Conservation (phyloP, 2,888 invertebrate species). For the Caenorhabditis virilis region DNA sequence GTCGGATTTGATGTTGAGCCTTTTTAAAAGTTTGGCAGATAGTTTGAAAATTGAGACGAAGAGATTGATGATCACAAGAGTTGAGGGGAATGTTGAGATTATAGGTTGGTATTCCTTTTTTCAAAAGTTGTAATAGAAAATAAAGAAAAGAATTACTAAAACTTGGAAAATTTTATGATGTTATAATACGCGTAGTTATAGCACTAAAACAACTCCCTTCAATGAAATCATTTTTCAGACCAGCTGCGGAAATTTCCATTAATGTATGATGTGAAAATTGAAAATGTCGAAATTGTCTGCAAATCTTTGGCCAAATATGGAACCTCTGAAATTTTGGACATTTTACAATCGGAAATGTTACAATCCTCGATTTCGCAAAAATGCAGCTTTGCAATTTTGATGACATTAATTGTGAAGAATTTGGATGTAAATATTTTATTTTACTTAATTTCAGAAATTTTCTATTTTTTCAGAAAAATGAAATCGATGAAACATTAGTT, state of each 20-base stretch:
- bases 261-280: background rate
- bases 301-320: slow-evolving; percentile 2
- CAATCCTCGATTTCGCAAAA: background rate
- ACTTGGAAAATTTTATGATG: too few relatives aligned
- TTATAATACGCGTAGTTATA: too few relatives aligned
- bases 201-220: too few relatives aligned
- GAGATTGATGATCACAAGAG: slow-evolving; percentile 13
- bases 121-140: too few relatives aligned
- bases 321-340: slow-evolving; percentile 10
- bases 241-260: slow-evolving; percentile 9
- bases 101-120: too few relatives aligned
- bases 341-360: background rate
- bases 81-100: background rate
- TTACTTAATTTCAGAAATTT: too few relatives aligned
- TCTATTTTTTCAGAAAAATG: background rate
- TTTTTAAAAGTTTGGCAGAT: slow-evolving; percentile 9
- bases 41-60: slow-evolving; percentile 13
- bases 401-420: too few relatives aligned
- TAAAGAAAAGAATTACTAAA: too few relatives aligned
- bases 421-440: too few relatives aligned
- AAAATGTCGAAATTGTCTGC: slow-evolving; percentile 3
- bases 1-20: background rate
- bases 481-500: slow-evolving; percentile 17
- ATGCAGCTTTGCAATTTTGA: background rate
- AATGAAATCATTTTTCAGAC: too few relatives aligned